Conservation (phyloP, 1,140 invertebrate species). For the Mactra quadrangularis region DNA sequence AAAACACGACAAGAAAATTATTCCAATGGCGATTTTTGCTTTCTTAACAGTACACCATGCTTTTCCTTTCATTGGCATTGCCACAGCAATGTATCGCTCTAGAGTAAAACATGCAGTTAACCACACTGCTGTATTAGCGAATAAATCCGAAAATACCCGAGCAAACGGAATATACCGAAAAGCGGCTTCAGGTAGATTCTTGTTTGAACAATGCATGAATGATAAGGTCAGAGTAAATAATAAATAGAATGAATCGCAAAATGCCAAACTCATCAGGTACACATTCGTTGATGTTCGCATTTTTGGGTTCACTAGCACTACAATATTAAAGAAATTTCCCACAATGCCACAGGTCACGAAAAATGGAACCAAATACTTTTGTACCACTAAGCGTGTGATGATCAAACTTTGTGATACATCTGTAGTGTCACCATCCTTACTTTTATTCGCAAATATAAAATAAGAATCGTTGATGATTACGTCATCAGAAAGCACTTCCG, state of each 20-base stretch:
- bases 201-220: conserved; percentile 70
- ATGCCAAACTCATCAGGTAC: conserved; percentile 89
- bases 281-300: conserved; percentile 91
- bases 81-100: conserved; percentile 91
- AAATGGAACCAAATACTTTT: conserved; percentile 74
- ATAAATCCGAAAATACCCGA: conserved; percentile 87
- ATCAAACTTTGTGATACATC: conserved; percentile 29
- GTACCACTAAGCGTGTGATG: conserved; percentile 73
- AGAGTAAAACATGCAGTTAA: conserved; percentile 91
- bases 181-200: conserved; percentile 47
- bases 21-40: conserved; percentile 71
- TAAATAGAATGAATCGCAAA: conserved; percentile 89
- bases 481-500: no score
- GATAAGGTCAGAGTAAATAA: conserved; percentile 84
- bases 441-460: background rate
- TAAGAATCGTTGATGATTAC: background rate
- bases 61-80: conserved; percentile 90
- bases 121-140: conserved; percentile 89
- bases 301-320: conserved; percentile 87
- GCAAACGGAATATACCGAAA: conserved; percentile 84
- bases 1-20: conserved; percentile 62
- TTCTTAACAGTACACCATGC: conserved; percentile 87
- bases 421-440: background rate
- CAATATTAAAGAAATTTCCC: conserved; percentile 76
- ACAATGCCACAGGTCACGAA: conserved; percentile 83